These are phyloP conservation scores for Pogonomyrmex californicus DNA, from an alignment of 1,140 invertebrate genomes.

Conservation along the genomic window DNA sequence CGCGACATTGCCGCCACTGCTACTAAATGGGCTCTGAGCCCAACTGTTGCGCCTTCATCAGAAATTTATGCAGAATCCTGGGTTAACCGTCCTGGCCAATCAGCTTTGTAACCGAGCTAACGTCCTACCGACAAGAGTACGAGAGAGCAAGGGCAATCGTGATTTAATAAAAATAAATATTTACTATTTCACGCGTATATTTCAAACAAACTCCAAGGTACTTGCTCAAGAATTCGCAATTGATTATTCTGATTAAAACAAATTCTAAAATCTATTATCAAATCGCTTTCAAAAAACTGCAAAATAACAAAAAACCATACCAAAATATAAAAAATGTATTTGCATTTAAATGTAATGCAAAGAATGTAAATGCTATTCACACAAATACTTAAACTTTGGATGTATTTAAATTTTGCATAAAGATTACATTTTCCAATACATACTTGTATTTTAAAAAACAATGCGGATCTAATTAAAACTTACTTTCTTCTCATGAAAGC, in stretches of 20 bases:
- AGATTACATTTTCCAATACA: not conserved
- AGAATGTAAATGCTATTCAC: not conserved
- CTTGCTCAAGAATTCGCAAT: not conserved
- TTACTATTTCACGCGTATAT: slow-evolving; percentile 76
- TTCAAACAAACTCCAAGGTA: slow-evolving; percentile 5
- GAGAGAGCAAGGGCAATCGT: slow-evolving; percentile 55
- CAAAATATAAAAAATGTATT: not conserved
- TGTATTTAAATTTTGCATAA: not conserved
- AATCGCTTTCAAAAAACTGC: not conserved
- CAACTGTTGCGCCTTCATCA: slow-evolving; percentile 84
- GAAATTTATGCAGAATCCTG: slow-evolving; percentile 82
- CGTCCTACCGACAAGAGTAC: slow-evolving; percentile 67
- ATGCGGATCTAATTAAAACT: not conserved
- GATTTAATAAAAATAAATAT: slow-evolving; percentile 80
- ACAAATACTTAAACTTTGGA: not conserved
- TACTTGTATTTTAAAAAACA: not conserved
- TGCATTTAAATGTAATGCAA: not conserved
- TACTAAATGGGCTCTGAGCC: slow-evolving; percentile 77
- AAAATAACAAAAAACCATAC: not conserved
- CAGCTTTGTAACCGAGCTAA: slow-evolving; percentile 81
- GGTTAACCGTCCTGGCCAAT: slow-evolving; percentile 80
- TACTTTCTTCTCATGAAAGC: not conserved
- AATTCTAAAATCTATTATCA: not conserved
- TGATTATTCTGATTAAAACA: not conserved
- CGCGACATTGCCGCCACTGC: slow-evolving; percentile 59